Conservation (phyloP, 2,797 vertebrate genomes). For the Dipus sagitta region DNA sequence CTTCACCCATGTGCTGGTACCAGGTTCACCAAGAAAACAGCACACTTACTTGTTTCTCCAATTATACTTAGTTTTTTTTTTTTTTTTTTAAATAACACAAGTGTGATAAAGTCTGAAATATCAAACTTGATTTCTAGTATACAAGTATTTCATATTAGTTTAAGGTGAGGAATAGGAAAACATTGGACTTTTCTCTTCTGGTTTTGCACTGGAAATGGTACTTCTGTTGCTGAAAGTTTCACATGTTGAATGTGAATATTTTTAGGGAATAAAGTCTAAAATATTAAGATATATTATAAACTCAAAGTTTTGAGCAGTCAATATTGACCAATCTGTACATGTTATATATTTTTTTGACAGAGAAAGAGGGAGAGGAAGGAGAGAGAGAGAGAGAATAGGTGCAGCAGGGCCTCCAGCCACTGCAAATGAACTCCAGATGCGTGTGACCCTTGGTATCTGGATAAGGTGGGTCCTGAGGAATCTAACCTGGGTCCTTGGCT, state of each 20-base stretch:
- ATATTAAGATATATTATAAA: background rate
- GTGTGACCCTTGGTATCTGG: no score
- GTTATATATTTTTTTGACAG: background rate
- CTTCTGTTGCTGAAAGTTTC: background rate
- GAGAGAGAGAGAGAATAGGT: no score
- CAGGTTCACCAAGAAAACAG: no score
- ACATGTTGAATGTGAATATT: background rate
- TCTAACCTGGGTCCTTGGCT: no score
- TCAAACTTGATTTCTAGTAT: background rate
- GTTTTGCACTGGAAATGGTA: background rate
- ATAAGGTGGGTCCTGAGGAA: no score
- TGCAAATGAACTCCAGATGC: no score
- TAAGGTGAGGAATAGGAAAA: background rate
- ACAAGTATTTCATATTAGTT: background rate
- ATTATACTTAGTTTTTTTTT: background rate
- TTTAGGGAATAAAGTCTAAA: background rate
- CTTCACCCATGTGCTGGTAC: no score
- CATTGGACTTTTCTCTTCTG: background rate
- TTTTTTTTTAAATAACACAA: background rate
- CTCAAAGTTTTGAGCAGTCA: background rate
- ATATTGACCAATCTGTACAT: background rate
- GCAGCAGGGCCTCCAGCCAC: no score
- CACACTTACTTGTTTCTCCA: no score
- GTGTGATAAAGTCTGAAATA: background rate
- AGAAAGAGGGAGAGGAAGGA: no score